Evolutionary conservation across 2,888 invertebrate genomes (phyloP).

Genomic region (Lepetodrilus schrolli): DNA sequence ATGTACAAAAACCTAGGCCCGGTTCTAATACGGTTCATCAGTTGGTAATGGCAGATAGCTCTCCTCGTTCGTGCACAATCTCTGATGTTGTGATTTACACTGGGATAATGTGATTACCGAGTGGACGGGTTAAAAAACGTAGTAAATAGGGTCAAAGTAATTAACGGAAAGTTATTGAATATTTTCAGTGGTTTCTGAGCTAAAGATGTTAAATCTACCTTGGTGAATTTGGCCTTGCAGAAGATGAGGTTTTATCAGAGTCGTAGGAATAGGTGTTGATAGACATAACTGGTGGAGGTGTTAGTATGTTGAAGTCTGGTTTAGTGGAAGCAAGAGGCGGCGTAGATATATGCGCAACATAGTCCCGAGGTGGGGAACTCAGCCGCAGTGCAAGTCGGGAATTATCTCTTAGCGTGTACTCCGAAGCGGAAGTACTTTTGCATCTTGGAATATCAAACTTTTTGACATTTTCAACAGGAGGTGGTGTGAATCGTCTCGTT

Average conservation of each 20-base stretch:
- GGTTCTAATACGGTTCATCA: too few relatives aligned
- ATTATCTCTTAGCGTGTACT: neutral
- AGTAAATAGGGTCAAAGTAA: too few relatives aligned
- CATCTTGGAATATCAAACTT: slow-evolving; percentile 17
- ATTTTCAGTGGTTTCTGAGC: neutral
- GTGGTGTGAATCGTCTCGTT: neutral
- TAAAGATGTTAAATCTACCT: neutral
- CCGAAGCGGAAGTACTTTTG: slow-evolving; percentile 12
- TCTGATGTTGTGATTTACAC: too few relatives aligned
- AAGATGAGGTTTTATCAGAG: neutral
- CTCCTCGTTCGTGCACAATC: too few relatives aligned
- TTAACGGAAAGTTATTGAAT: too few relatives aligned
- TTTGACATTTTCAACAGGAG: slow-evolving; percentile 9
- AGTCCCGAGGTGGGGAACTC: slow-evolving; percentile 11
- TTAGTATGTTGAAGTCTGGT: neutral
- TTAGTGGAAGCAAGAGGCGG: slow-evolving; percentile 13
- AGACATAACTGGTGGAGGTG: slow-evolving; percentile 1
- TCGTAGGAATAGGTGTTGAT: neutral
- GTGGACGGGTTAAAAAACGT: too few relatives aligned
- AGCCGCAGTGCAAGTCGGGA: neutral
- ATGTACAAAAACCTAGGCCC: too few relatives aligned
- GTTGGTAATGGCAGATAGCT: too few relatives aligned
- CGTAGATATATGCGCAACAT: slow-evolving; percentile 10
- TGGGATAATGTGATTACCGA: too few relatives aligned
- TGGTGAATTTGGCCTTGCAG: neutral